Evolutionary conservation across 2,888 invertebrate species (phyloP).

Genomic region (Scaptomyza flava): DNA sequence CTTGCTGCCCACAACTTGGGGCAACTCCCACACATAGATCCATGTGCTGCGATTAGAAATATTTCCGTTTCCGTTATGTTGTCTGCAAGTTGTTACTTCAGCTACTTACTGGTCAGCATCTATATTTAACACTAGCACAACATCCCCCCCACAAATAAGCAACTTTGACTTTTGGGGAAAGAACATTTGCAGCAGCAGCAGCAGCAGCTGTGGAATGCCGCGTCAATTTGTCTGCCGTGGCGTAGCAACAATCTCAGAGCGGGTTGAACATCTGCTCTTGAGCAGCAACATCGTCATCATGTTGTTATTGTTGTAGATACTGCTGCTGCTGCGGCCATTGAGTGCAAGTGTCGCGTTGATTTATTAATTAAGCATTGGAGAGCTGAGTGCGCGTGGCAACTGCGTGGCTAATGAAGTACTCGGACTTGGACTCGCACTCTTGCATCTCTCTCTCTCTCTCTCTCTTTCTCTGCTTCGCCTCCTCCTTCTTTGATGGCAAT

Average conservation of each 20-base stretch:
- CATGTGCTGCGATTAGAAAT: constrained; percentile 65
- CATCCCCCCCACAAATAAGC: constrained; percentile 8
- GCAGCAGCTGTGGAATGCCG: constrained; percentile 68
- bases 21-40: constrained; percentile 64
- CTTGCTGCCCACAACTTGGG: constrained; percentile 37
- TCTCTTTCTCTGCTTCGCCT: neutral
- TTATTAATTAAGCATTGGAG: constrained; percentile 82
- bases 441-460: constrained; percentile 1
- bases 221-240: constrained; percentile 82
- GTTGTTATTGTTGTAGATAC: constrained; percentile 11
- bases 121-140: constrained; percentile 46
- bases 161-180: constrained; percentile 12
- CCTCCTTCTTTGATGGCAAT: constrained; percentile 51
- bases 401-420: constrained; percentile 72
- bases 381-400: constrained; percentile 69
- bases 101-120: constrained; percentile 34
- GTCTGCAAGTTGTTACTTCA: constrained; percentile 13
- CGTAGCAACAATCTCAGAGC: constrained; percentile 66
- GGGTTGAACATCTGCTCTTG: constrained; percentile 45
- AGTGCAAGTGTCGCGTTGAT: constrained; percentile 83
- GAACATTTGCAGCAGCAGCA: neutral
- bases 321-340: constrained; percentile 61
- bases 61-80: constrained; percentile 73
- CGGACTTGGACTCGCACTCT: constrained; percentile 36
- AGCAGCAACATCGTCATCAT: constrained; percentile 26